phyloP scores from a whole-genome alignment of 2,797 vertebrate genomes.

The Poeciliopsis paucimaculata region DNA sequence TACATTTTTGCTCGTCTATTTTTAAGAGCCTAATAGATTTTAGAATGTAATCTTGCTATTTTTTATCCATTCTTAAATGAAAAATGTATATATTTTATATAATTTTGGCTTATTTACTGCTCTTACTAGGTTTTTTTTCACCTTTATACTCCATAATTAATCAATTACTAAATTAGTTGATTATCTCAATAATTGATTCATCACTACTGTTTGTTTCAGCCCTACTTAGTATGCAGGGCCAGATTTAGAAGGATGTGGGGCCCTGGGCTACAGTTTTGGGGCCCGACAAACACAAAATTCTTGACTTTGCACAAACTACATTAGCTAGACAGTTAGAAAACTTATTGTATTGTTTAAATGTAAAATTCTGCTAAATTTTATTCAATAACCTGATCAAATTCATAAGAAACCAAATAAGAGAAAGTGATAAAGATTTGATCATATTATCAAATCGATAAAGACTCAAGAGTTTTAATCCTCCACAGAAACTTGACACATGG shows the following conservation, averaged over 20 bases:
- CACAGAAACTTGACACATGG: neutral
- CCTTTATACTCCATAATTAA: neutral
- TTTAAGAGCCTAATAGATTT: no score
- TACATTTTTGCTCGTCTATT: neutral
- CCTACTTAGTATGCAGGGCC: neutral
- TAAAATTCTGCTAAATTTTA: neutral
- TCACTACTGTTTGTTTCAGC: neutral
- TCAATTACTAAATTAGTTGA: neutral
- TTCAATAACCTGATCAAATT: neutral
- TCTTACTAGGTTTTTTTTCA: neutral
- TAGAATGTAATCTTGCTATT: no score
- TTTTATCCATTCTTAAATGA: no score
- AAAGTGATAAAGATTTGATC: neutral
- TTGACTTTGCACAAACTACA: neutral
- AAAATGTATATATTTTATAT: no score
- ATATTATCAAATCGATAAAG: neutral
- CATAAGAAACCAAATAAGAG: neutral
- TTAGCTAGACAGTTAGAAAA: neutral
- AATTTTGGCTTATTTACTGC: neutral
- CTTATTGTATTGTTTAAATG: neutral
- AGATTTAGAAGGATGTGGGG: neutral
- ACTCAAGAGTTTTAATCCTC: constrained; percentile 1
- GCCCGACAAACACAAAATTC: neutral
- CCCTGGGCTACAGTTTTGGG: neutral
- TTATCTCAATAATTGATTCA: neutral